Percentiles rank a stretch among this genome's conserved stretches.
Evolutionary conservation across 2,888 invertebrate genomes (phyloP).

Genomic region (Metellina segmentata): DNA sequence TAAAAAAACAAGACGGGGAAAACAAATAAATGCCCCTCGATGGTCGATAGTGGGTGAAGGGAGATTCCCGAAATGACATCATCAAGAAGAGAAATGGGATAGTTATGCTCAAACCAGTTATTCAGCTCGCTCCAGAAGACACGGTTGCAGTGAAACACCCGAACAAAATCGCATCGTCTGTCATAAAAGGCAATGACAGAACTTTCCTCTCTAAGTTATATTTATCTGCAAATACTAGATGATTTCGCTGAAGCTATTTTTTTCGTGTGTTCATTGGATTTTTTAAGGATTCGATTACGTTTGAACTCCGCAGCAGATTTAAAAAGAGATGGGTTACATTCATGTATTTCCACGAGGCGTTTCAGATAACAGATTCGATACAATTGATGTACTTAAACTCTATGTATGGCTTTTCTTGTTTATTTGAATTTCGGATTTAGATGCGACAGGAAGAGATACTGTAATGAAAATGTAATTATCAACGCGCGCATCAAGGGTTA

Average conservation of each 20-base stretch:
- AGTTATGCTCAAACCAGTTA: slow-evolving; percentile 75
- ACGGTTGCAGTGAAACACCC: slow-evolving; percentile 57
- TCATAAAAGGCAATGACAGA: slow-evolving; percentile 75
- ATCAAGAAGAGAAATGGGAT: slow-evolving; percentile 72
- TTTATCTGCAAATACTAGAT: slow-evolving; percentile 67
- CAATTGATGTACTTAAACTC: slow-evolving; percentile 18
- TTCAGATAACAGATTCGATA: slow-evolving; percentile 60
- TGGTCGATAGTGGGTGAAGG: background rate
- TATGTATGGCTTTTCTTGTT: slow-evolving; percentile 2
- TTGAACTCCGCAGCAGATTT: background rate
- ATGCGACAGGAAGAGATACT: background rate
- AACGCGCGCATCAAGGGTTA: background rate
- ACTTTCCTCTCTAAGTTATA: slow-evolving; percentile 56
- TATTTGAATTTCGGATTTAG: background rate
- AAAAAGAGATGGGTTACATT: background rate
- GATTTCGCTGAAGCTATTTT: slow-evolving; percentile 52
- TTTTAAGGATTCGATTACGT: slow-evolving; percentile 41
- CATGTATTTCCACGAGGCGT: slow-evolving; percentile 15
- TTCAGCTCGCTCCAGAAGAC: slow-evolving; percentile 52
- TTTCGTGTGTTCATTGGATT: slow-evolving; percentile 24
- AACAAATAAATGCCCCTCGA: slow-evolving; percentile 63
- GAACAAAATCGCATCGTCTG: slow-evolving; percentile 68
- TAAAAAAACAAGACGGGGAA: slow-evolving; percentile 27
- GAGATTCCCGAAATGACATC: slow-evolving; percentile 62
- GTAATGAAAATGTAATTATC: slow-evolving; percentile 57